Percentiles rank a stretch among this genome's conserved stretches.
These are phyloP conservation scores for Hirundichthys speculiger DNA, from an alignment of 2,113 vertebrate species.

Conservation along the genomic window DNA sequence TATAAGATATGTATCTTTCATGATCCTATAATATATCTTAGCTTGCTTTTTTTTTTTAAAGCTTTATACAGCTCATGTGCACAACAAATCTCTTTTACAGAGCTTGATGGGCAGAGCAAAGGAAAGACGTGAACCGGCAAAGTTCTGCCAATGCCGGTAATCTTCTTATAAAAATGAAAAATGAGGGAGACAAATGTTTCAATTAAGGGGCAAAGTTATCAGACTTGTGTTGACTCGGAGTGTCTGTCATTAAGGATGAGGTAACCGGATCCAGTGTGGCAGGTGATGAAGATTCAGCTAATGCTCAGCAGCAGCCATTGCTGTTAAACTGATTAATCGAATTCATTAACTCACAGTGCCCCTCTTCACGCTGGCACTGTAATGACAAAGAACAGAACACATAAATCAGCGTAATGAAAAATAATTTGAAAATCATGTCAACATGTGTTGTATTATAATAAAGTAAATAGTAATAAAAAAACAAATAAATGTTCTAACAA, in stretches of 20 bases:
- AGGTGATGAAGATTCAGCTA: conserved; percentile 38
- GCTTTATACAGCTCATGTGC: conserved; percentile 16
- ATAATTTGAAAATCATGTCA: too few relatives aligned
- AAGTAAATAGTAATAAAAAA: too few relatives aligned
- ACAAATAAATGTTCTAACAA: too few relatives aligned
- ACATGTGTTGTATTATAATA: too few relatives aligned
- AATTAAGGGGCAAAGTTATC: conserved; percentile 18
- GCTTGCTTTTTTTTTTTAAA: conserved; percentile 14
- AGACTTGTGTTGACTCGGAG: conserved; percentile 7
- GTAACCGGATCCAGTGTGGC: conserved; percentile 20
- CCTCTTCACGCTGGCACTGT: neutral
- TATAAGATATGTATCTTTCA: conserved; percentile 72
- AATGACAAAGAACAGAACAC: too few relatives aligned
- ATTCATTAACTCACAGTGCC: conserved; percentile 34
- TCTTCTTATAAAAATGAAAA: too few relatives aligned
- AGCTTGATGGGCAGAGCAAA: neutral
- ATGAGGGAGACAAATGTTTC: conserved; percentile 12
- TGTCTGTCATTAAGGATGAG: conserved; percentile 3
- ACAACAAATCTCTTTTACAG: conserved; percentile 19
- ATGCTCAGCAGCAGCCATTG: conserved; percentile 27
- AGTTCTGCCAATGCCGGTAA: neutral
- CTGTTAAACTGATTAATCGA: conserved; percentile 39
- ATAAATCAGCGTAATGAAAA: too few relatives aligned
- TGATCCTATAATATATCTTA: conserved; percentile 63
- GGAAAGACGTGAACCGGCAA: neutral